Evolutionary conservation across 2,113 vertebrate species (phyloP), one percentile per base, ranked within the genome.

Genomic region (Lamprotornis superbus): DNA sequence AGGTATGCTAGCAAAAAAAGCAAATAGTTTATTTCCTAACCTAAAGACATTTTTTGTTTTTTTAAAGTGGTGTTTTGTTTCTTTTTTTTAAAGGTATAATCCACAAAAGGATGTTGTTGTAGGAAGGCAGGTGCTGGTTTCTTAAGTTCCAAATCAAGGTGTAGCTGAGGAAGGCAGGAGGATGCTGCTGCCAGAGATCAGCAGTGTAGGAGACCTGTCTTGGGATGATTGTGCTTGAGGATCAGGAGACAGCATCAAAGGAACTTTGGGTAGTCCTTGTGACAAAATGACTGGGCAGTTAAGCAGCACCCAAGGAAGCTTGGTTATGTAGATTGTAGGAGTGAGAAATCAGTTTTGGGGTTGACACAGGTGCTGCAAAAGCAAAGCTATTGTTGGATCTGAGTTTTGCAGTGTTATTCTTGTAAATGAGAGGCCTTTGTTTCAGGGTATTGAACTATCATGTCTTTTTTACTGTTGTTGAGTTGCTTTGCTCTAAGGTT

Each of bases 21-120:
- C 6, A 15, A 64, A 31, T 27, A 42, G 5, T 60, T 89, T 55
- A 9, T 75, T 59, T 71, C 15, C 68, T 83, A 84, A 47, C 30
- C 24, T 55, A 37, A 84, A 74, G 27, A 9, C 16, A 0, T 28
- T 64, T 81, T 39, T 39, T 11, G 11, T 39, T 39, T 47, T 81
- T n/a, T 52, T 11, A 0, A 0, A 61, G 23, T 15, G 3, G 2
- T 31, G 9, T 35, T 59, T 55, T 31, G 16, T 46, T 37, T 42
- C 3, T 44, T 40, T 30, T 50, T 69, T 50, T 35, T 11, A 5
- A 52, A 79, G 46, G 9, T 69, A 7, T 33, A 65, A 47, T 85
- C 42, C 47, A 28, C 35, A 47, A 2, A 14, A 69, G 11, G 19
- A 42, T 80, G 63, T 47, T 69, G 24, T 67, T 87, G 57, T 74